Percentiles rank a stretch among this genome's conserved stretches.
These are phyloP conservation scores for Drosophila ezoana DNA, from an alignment of 2,888 invertebrate species.

Conservation along the genomic window DNA sequence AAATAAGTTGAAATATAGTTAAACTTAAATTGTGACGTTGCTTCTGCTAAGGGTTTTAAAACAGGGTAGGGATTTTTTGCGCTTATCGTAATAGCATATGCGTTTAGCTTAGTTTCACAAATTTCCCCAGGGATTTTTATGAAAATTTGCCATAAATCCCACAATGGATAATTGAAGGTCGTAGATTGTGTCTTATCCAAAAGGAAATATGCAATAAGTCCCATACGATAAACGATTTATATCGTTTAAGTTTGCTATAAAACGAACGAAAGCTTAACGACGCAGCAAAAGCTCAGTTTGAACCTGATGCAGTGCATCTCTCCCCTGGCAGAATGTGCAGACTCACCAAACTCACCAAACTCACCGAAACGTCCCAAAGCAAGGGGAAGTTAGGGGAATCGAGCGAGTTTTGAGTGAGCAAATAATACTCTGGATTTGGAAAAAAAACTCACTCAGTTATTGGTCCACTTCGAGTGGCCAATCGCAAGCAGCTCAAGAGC, in stretches of 20 bases:
- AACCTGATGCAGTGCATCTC: no score
- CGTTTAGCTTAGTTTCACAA: neutral
- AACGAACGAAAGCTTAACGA: neutral
- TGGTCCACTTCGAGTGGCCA: neutral
- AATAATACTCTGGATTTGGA: neutral
- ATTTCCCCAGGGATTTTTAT: neutral
- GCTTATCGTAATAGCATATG: conserved; percentile 5
- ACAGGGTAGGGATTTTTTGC: neutral
- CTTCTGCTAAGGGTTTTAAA: neutral
- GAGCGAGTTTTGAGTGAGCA: neutral
- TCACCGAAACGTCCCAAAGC: conserved; percentile 1
- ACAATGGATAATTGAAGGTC: conserved; percentile 9
- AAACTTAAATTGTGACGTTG: neutral
- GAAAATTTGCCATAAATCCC: conserved; percentile 4
- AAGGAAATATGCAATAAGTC: conserved; percentile 12
- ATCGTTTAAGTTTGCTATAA: conserved; percentile 5
- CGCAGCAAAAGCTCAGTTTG: neutral
- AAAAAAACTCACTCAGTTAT: neutral
- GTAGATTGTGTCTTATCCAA: neutral
- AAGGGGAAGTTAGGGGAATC: conserved; percentile 2
- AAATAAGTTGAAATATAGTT: neutral
- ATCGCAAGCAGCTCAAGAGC: neutral
- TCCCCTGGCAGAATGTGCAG: conserved; percentile 1
- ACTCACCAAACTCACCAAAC: conserved; percentile 14
- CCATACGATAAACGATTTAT: conserved; percentile 1